phyloP scores from a whole-genome alignment of 2,797 vertebrate species.

The Oceanodroma leucorhoa region DNA sequence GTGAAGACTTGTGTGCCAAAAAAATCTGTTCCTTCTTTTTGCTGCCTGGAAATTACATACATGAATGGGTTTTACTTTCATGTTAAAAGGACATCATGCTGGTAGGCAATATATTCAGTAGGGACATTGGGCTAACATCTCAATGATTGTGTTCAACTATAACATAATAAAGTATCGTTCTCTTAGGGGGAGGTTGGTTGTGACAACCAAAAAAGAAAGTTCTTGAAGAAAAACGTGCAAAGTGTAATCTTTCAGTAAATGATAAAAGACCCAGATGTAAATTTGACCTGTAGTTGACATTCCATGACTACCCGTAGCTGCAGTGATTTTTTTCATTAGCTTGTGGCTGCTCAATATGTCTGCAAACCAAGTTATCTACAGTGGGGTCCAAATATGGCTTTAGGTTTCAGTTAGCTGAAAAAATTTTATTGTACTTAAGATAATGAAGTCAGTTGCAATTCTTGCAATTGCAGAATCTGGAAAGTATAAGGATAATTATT shows the following conservation, averaged over 20 bases:
- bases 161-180: neutral
- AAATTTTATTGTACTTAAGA: neutral
- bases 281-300: neutral
- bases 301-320: neutral
- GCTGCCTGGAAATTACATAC: neutral
- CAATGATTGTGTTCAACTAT: neutral
- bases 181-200: neutral
- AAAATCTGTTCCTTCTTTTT: neutral
- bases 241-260: neutral
- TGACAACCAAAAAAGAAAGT: neutral
- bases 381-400: neutral
- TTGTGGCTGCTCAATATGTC: neutral
- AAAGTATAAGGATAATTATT: neutral
- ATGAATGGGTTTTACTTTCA: neutral
- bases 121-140: neutral
- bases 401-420: neutral
- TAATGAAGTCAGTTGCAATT: neutral
- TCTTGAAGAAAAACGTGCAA: neutral
- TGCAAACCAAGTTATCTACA: neutral
- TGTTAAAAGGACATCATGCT: neutral
- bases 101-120: neutral
- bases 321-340: neutral
- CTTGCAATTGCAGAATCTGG: neutral
- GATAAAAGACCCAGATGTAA: neutral
- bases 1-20: neutral